Percentiles rank a stretch among this genome's conserved stretches.
Conservation (phyloP, 1,140 invertebrate species). For the Drosophila tropicalis region DNA sequence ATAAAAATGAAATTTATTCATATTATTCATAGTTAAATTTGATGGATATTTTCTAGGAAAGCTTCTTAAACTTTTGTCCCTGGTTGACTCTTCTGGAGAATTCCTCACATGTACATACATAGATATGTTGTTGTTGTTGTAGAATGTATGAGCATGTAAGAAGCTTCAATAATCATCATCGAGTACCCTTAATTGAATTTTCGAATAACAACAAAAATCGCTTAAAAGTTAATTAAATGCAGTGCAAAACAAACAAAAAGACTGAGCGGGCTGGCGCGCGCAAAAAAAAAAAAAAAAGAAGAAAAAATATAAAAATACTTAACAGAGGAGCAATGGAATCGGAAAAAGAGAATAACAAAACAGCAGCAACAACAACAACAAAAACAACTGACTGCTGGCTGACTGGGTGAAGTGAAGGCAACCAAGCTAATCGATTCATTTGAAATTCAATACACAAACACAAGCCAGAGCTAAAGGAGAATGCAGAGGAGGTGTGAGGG, state of each 20-base stretch:
- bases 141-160: neutral
- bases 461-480: slow-evolving; percentile 12
- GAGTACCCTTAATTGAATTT: slow-evolving; percentile 12
- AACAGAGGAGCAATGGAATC: slow-evolving; percentile 44
- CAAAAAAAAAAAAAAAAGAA: slow-evolving; percentile 8
- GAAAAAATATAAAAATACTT: slow-evolving; percentile 33
- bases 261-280: neutral
- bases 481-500: neutral
- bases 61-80: too few relatives aligned
- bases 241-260: slow-evolving; percentile 55
- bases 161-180: slow-evolving; percentile 8
- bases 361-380: slow-evolving; percentile 24
- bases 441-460: slow-evolving; percentile 68
- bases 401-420: slow-evolving; percentile 35
- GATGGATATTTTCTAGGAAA: too few relatives aligned
- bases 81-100: too few relatives aligned
- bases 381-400: slow-evolving; percentile 9
- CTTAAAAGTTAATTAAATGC: slow-evolving; percentile 67
- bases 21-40: too few relatives aligned
- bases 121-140: neutral
- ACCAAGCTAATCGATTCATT: slow-evolving; percentile 62
- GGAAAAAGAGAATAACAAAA: slow-evolving; percentile 44
- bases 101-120: too few relatives aligned
- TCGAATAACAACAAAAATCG: slow-evolving; percentile 39
- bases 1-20: too few relatives aligned